These are phyloP conservation scores for Loxodonta africana DNA, from an alignment of 2,113 vertebrate species.

Conservation along the genomic window DNA sequence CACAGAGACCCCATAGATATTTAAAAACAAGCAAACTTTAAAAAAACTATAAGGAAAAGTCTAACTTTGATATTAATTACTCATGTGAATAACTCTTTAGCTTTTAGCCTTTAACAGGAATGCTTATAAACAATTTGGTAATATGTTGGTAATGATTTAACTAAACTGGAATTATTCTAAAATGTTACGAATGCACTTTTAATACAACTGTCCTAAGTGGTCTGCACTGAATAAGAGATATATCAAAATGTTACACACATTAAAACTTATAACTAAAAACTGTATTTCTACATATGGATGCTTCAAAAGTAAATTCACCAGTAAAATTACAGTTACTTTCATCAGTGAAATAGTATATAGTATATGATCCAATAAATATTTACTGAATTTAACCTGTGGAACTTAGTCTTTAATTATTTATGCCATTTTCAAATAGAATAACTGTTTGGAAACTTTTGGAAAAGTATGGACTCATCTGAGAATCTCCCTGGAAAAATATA, in stretches of 20 bases:
- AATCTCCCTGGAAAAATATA: background rate
- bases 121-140: slow-evolving; percentile 14
- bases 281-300: background rate
- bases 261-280: background rate
- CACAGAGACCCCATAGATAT: background rate
- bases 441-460: background rate
- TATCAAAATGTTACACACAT: background rate
- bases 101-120: slow-evolving; percentile 35
- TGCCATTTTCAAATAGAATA: slow-evolving; percentile 27
- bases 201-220: background rate
- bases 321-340: background rate
- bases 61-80: background rate
- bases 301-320: slow-evolving; percentile 41
- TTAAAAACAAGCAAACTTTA: background rate
- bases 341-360: background rate
- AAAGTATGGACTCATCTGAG: background rate
- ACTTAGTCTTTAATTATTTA: background rate
- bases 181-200: slow-evolving; percentile 27
- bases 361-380: background rate
- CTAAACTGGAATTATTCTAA: slow-evolving; percentile 25
- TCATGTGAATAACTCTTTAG: background rate
- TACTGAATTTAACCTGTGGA: background rate
- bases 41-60: slow-evolving; percentile 29
- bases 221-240: background rate
- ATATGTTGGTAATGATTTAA: background rate